Conservation (phyloP, 2,113 vertebrate genomes). For the Alaudala cheleensis region DNA sequence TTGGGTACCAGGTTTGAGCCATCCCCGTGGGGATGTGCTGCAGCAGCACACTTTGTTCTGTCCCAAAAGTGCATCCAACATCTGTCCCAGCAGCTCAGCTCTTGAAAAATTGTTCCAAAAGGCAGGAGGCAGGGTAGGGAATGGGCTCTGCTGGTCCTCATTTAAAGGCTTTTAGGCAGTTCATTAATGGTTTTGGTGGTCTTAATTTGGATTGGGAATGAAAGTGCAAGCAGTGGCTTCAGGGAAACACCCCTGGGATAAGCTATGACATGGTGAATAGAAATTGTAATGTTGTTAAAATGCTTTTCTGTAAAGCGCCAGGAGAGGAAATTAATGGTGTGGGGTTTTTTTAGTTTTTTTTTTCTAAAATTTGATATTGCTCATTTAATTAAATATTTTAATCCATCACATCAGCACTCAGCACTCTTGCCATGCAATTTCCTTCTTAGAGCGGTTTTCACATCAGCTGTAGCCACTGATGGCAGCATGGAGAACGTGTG, state of each 20-base stretch:
- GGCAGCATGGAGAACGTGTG: fast-evolving
- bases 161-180: not conserved
- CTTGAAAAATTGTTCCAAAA: not conserved
- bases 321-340: not conserved
- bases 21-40: not conserved
- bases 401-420: not conserved
- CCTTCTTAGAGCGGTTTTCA: not conserved
- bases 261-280: conserved; percentile 19
- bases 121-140: not conserved
- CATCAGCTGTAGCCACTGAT: not conserved
- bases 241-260: not conserved
- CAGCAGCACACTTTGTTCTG: not conserved
- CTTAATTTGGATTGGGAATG: conserved; percentile 39
- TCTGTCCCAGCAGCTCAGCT: not conserved
- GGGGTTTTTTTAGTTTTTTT: not conserved
- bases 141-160: not conserved
- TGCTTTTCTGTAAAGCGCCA: not conserved
- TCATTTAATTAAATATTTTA: conserved; percentile 28
- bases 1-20: not conserved
- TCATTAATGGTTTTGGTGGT: not conserved
- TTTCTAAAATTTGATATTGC: not conserved
- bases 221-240: conserved; percentile 1
- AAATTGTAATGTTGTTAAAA: conserved; percentile 29
- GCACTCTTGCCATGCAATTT: not conserved
- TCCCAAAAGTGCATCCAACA: not conserved